Evolutionary conservation across 2,888 invertebrate genomes (phyloP).

Genomic region (Cabera pusaria): DNA sequence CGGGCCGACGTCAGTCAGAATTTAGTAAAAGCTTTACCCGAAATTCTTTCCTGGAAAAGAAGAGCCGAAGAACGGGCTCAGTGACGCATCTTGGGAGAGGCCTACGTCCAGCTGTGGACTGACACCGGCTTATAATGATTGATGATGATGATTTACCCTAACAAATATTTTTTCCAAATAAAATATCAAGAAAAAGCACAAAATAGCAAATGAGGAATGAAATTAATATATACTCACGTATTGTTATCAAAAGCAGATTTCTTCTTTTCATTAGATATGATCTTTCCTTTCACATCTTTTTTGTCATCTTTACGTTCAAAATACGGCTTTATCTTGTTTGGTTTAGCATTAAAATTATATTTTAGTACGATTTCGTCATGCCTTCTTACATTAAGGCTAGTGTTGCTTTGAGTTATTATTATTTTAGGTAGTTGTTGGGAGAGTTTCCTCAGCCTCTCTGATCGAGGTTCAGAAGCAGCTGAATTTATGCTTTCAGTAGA

Average conservation of each 20-base stretch:
- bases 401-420: conserved; percentile 67
- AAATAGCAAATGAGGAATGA: too few species aligned
- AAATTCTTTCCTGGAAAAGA: too few species aligned
- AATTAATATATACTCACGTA: conserved; percentile 16
- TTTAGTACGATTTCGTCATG: conserved; percentile 15
- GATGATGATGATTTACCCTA: too few species aligned
- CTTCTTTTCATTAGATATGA: conserved; percentile 15
- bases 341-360: conserved; percentile 14
- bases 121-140: too few species aligned
- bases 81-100: too few species aligned
- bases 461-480: conserved; percentile 47
- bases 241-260: conserved; percentile 6
- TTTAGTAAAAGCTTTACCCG: too few species aligned
- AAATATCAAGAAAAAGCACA: too few species aligned
- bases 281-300: too few species aligned
- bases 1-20: too few species aligned
- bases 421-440: conserved; percentile 71
- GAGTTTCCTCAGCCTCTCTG: conserved; percentile 60
- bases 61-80: too few species aligned
- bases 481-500: conserved; percentile 52
- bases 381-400: conserved; percentile 47
- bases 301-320: conserved; percentile 1
- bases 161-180: too few species aligned
- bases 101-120: too few species aligned
- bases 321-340: conserved; percentile 7